Base-by-base conservation (phyloP, 1,140 invertebrate genomes). In the Bathynomus jamesi region DNA sequence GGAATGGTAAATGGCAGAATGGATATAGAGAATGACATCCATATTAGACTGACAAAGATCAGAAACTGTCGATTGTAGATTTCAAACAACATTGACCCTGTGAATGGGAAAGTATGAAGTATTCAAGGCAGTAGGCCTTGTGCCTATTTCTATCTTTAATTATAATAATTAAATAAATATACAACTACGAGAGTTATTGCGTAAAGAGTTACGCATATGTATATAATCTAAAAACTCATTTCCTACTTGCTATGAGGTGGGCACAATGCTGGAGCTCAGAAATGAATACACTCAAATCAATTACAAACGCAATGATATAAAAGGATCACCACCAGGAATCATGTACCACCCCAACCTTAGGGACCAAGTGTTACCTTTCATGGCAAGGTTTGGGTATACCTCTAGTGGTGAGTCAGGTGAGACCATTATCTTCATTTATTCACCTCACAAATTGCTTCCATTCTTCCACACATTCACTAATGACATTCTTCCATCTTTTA, bases 1-100 rank as follows among this genome's bases (percentile, higher is more conserved):
- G 75, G 71, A n/a, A 76, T 72, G 13, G 71, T 76, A 65, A 76
- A 78, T 3, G 74, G 77, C 61, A 78, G 28, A 17, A 78, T 65
- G 28, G 71, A 73, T 31, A 78, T 68, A 10, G 63, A 69, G 4
- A 76, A 64, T 8, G 70, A 66, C 46, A 78, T 73, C 69, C 69
- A 75, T 28, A 78, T 28, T 46, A 78, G 60, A 17, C 71, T 74
- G 13, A 78, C 71, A 40, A 74, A 78, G 32, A 78, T 68, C 31
- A 78, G 67, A 61, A 78, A 78, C 65, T 78, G 77, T 32, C 77
- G 77, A 61, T 78, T 78, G 67, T 78, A 78, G 24, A 72, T 63
- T 28, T 78, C 77, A 72, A 78, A 78, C 67, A 78, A 24, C 25
- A 76, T 31, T 3, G 75, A 72, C 7, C 77, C 77, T 78, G 70